Percentiles rank a stretch among this genome's conserved stretches.
phyloP scores from a whole-genome alignment of 2,797 vertebrate genomes.

The Pachyuromys duprasi region DNA sequence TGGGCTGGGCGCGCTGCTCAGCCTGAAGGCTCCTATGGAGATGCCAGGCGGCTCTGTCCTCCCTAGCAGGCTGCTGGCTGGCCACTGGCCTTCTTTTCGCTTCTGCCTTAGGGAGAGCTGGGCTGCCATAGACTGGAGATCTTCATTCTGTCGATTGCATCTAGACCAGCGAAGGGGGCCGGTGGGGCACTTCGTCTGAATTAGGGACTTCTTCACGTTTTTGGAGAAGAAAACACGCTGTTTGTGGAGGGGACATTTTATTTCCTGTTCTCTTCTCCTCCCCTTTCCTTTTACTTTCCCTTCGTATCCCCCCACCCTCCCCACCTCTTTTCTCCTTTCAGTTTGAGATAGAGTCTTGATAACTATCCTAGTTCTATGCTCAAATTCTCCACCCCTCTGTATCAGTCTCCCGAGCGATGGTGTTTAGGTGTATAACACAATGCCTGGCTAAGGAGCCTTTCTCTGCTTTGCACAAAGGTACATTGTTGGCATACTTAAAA shows the following conservation, averaged over 20 bases:
- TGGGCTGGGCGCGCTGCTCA: not conserved
- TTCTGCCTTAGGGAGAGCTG: not conserved
- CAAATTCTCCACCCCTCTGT: not conserved
- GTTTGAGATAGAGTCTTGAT: not conserved
- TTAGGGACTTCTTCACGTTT: not conserved
- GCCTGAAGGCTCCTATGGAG: not conserved
- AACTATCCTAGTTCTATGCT: not conserved
- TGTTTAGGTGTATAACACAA: not conserved
- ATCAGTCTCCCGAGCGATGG: not conserved
- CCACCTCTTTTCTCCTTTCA: not conserved
- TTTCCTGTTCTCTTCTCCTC: not conserved
- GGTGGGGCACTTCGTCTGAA: not conserved
- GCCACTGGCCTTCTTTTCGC: not conserved
- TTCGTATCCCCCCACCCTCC: not conserved
- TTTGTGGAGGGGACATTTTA: not conserved
- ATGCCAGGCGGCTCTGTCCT: not conserved
- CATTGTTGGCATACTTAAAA: too few species aligned
- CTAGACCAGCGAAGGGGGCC: not conserved
- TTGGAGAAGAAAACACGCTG: not conserved
- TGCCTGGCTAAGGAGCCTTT: not conserved
- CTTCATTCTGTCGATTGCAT: not conserved
- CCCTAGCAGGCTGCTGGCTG: not conserved
- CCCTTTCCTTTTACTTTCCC: not conserved
- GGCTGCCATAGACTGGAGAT: not conserved
- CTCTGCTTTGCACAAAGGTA: not conserved